Conservation (phyloP, 2,797 vertebrate genomes). For the Channallabes apus region DNA sequence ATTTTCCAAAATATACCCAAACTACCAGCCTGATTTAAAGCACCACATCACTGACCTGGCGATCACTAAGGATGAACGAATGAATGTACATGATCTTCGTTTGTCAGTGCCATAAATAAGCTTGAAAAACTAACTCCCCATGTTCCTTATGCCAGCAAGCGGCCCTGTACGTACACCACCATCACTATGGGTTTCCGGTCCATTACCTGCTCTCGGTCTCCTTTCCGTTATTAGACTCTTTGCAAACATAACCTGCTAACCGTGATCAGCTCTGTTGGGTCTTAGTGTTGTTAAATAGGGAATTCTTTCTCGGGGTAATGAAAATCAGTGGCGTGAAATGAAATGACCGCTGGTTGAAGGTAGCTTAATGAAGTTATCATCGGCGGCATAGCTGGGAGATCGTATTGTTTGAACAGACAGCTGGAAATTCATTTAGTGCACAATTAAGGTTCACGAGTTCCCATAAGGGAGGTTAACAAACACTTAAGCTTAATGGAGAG, state of each 20-base stretch:
- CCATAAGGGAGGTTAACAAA: slow-evolving; percentile 14
- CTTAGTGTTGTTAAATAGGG: slow-evolving; percentile 71
- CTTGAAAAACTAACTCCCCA: not conserved
- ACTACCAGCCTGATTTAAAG: not conserved
- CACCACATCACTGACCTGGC: not conserved
- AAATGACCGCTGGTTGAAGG: slow-evolving; percentile 77
- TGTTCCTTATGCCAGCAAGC: not conserved
- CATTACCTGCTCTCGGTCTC: slow-evolving; percentile 29
- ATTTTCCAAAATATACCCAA: not conserved
- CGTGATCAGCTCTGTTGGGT: slow-evolving; percentile 70
- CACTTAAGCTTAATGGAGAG: slow-evolving; percentile 23
- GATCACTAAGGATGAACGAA: not conserved
- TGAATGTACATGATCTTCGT: not conserved
- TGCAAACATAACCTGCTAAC: slow-evolving; percentile 56
- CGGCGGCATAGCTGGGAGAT: slow-evolving; percentile 67
- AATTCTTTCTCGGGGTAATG: slow-evolving; percentile 70
- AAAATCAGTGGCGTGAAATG: slow-evolving; percentile 78
- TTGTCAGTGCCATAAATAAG: not conserved
- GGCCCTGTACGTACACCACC: not conserved
- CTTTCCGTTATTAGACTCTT: slow-evolving; percentile 38
- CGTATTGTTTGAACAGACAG: slow-evolving; percentile 70
- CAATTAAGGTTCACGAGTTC: slow-evolving; percentile 52
- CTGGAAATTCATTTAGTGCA: slow-evolving; percentile 69
- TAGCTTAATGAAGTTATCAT: slow-evolving; percentile 69
- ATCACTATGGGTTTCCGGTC: slow-evolving; percentile 1